Evolutionary conservation across 1,140 invertebrate species (phyloP).

Genomic region (Pogonomyrmex californicus): DNA sequence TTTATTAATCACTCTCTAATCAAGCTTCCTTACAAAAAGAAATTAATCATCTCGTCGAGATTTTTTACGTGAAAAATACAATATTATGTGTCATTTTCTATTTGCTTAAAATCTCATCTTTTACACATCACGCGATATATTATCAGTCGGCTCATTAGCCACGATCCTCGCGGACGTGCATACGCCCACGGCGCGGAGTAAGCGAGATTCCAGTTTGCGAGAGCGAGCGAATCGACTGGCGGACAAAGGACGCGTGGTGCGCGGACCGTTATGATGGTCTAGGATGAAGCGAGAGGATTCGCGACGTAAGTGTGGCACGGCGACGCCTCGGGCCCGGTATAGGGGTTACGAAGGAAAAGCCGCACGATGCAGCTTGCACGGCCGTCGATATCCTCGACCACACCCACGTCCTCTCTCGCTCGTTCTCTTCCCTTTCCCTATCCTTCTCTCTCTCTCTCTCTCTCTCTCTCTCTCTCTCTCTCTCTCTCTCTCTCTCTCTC

Average conservation of each 20-base stretch:
- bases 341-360: conserved; percentile 72
- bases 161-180: conserved; percentile 34
- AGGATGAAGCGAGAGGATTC: conserved; percentile 62
- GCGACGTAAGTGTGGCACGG: conserved; percentile 57
- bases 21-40: background rate
- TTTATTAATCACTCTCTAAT: background rate
- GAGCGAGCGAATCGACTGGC: background rate
- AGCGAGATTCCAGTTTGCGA: conserved; percentile 62
- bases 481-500: background rate
- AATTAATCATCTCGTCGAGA: background rate
- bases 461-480: conserved; percentile 1
- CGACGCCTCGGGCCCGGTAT: conserved; percentile 56
- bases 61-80: background rate
- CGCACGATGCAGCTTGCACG: conserved; percentile 53
- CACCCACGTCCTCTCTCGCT: conserved; percentile 66
- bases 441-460: conserved; percentile 56
- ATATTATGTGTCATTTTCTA: background rate
- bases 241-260: conserved; percentile 54
- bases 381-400: conserved; percentile 71
- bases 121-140: conserved; percentile 18
- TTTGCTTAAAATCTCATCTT: conserved; percentile 8
- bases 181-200: conserved; percentile 45
- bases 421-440: conserved; percentile 5
- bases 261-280: conserved; percentile 68
- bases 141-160: conserved; percentile 32